Percentiles rank a stretch among this genome's conserved stretches.
Evolutionary conservation across 2,888 invertebrate genomes (phyloP).

Genomic region (Criorhina ranunculi): DNA sequence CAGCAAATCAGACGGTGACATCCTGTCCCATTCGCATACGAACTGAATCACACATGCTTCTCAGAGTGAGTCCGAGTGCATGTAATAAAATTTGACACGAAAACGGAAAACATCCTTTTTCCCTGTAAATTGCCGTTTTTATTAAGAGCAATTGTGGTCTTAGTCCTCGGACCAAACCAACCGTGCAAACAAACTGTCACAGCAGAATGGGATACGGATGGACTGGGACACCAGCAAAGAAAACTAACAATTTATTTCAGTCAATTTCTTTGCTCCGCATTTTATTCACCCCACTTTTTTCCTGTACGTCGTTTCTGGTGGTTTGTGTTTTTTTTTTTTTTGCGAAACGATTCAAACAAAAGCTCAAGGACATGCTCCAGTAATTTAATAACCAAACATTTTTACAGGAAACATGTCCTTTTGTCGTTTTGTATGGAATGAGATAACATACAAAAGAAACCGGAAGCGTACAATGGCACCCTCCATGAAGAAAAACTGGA

Average conservation of each 20-base stretch:
- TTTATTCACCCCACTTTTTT: constrained; percentile 64
- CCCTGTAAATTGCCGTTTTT: constrained; percentile 67
- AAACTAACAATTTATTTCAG: constrained; percentile 72
- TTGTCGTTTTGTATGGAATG: constrained; percentile 63
- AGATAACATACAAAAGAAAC: constrained; percentile 66
- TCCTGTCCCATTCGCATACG: neutral
- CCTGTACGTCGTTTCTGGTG: constrained; percentile 3
- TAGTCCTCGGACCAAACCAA: constrained; percentile 60
- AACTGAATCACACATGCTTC: too few species aligned
- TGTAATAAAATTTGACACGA: constrained; percentile 41
- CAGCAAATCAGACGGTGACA: constrained; percentile 22
- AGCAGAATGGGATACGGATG: constrained; percentile 15
- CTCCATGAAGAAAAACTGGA: constrained; percentile 14
- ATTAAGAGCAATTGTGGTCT: constrained; percentile 67
- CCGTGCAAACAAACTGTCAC: constrained; percentile 59
- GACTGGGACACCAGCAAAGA: constrained; percentile 27
- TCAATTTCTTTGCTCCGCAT: constrained; percentile 71
- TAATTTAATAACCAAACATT: constrained; percentile 76
- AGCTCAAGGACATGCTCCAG: constrained; percentile 74
- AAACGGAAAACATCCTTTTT: constrained; percentile 60
- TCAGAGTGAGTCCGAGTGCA: constrained; percentile 34
- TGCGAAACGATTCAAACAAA: constrained; percentile 63
- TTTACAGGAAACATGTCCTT: constrained; percentile 72
- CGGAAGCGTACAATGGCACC: constrained; percentile 66
- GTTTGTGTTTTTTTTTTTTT: constrained; percentile 20